These are phyloP conservation scores for Marisa cornuarietis DNA, from an alignment of 1,140 invertebrate species.

Conservation along the genomic window DNA sequence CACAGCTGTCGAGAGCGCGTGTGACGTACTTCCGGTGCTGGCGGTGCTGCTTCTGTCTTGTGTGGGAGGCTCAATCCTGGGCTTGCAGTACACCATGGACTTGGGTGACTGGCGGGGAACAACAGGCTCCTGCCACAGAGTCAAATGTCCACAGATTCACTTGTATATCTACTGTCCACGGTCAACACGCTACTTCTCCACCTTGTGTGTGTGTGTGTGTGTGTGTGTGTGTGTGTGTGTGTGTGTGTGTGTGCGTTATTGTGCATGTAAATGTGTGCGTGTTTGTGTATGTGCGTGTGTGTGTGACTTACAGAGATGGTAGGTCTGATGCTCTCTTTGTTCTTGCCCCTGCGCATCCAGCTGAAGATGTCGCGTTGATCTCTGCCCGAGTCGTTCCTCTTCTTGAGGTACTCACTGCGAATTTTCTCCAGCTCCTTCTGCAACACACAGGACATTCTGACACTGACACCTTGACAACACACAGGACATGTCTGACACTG, in stretches of 20 bases:
- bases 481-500: no score
- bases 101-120: not conserved
- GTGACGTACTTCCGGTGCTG: constrained; percentile 9
- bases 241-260: no score
- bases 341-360: no score
- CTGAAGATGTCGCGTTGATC: not conserved
- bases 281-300: not conserved
- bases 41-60: constrained; percentile 1
- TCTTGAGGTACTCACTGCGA: not conserved
- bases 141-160: not conserved
- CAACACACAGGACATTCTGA: not conserved
- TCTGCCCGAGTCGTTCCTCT: not conserved
- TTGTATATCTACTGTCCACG: not conserved
- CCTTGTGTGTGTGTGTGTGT: not conserved
- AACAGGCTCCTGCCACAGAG: constrained; percentile 3
- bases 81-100: not conserved
- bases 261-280: no score
- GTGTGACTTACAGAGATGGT: not conserved
- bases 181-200: not conserved
- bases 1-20: not conserved
- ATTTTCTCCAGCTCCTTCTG: constrained; percentile 8
- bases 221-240: not conserved
- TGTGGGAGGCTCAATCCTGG: not conserved
- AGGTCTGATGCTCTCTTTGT: not conserved
- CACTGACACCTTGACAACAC: no score